Evolutionary conservation across 2,113 vertebrate genomes (phyloP).

Genomic region (Oncorhynchus clarkii): DNA sequence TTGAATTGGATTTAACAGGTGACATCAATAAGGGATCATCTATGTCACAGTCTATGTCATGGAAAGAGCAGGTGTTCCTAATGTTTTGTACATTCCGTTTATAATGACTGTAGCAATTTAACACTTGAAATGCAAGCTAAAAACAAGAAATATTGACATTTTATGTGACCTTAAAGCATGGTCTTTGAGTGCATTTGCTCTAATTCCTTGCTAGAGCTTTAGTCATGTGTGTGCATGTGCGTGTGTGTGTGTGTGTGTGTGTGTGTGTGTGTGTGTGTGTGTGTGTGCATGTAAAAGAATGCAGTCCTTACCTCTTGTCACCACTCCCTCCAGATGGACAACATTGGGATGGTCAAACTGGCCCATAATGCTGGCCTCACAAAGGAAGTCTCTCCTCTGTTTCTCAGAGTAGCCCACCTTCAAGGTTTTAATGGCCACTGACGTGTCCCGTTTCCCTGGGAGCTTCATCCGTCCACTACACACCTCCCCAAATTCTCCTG

Average conservation of each 20-base stretch:
- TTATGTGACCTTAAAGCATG: not conserved
- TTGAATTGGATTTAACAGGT: no score
- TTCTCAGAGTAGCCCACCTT: conserved; percentile 98
- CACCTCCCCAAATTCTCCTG: conserved; percentile 98
- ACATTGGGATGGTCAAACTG: conserved; percentile 98
- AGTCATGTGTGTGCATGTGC: no score
- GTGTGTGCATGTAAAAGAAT: no score
- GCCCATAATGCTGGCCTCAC: conserved; percentile 98
- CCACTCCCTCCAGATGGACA: conserved; percentile 95
- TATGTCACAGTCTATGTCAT: no score
- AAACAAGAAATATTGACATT: not conserved
- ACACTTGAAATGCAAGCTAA: not conserved
- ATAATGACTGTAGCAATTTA: no score
- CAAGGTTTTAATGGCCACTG: conserved; percentile 95
- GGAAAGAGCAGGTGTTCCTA: no score
- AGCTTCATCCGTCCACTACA: conserved; percentile 96
- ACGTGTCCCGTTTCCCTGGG: conserved; percentile 90
- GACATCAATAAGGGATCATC: no score
- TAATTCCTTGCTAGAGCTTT: not conserved
- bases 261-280: no score
- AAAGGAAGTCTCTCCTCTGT: conserved; percentile 93
- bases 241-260: not conserved
- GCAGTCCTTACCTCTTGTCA: conserved; percentile 86
- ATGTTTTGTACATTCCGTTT: no score
- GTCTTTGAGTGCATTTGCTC: not conserved